phyloP scores from a whole-genome alignment of 2,797 vertebrate species.

The Poeciliopsis turneri region DNA sequence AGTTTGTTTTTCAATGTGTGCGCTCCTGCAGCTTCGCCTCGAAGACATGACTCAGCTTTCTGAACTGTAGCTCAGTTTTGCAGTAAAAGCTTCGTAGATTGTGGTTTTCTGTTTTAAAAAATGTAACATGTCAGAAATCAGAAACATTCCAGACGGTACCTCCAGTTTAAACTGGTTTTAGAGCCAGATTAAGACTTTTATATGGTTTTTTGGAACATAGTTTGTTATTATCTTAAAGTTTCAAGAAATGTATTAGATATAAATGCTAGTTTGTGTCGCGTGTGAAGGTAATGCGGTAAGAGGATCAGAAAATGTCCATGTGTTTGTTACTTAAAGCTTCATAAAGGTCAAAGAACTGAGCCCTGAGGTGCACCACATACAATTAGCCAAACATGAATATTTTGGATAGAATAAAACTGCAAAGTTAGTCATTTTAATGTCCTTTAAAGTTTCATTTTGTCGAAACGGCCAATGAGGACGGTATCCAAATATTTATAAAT shows the following conservation, averaged over 20 bases:
- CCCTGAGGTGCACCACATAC: not conserved
- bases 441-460: not conserved
- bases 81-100: not conserved
- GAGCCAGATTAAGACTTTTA: not conserved
- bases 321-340: not conserved
- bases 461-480: not conserved
- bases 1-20: not conserved
- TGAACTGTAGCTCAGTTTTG: constrained; percentile 25
- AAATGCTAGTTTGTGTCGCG: not conserved
- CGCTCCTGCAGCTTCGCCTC: not conserved
- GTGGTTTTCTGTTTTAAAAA: not conserved
- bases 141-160: not conserved
- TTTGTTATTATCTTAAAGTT: not conserved
- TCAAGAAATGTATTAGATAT: not conserved
- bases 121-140: not conserved
- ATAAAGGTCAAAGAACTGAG: not conserved
- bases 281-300: not conserved
- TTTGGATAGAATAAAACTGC: not conserved
- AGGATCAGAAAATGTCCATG: not conserved
- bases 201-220: not conserved
- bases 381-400: not conserved
- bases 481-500: not conserved
- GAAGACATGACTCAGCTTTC: constrained; percentile 11
- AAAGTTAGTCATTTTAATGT: not conserved
- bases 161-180: not conserved